A percentile compares a stretch with the other conserved stretches of the same genome.
phyloP scores from a whole-genome alignment of 2,888 invertebrate species.

The Cantharis flavilabris region DNA sequence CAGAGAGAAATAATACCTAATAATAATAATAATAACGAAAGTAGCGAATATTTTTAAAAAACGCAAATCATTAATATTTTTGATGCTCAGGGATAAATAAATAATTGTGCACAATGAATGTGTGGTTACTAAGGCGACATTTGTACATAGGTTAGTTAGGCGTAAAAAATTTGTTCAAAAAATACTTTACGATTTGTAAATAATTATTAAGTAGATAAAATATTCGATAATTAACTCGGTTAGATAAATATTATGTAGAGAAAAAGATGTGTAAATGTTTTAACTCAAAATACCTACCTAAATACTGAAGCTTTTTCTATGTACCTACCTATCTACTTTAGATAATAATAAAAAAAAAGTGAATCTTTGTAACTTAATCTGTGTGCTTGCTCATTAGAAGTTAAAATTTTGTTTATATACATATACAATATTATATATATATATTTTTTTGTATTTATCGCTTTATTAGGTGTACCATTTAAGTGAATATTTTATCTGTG shows the following conservation, averaged over 20 bases:
- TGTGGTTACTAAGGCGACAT: conserved; percentile 15
- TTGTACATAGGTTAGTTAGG: conserved; percentile 26
- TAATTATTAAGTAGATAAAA: not conserved
- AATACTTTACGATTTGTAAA: not conserved
- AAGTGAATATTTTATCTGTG: conserved; percentile 49
- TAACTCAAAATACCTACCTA: conserved; percentile 19
- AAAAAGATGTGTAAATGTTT: conserved; percentile 27
- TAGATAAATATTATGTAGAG: conserved; percentile 7
- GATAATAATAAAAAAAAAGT: conserved; percentile 6
- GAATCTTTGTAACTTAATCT: conserved; percentile 40
- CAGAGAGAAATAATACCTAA: conserved; percentile 8
- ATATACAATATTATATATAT: conserved; percentile 12
- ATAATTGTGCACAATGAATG: conserved; percentile 19
- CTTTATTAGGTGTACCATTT: conserved; percentile 25
- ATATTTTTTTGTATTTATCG: conserved; percentile 25
- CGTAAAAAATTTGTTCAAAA: conserved; percentile 13
- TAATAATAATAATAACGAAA: conserved; percentile 1
- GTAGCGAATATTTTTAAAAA: conserved; percentile 28
- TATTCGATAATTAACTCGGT: not conserved
- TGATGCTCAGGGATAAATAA: conserved; percentile 29
- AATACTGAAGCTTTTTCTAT: conserved; percentile 24
- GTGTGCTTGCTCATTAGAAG: conserved; percentile 44
- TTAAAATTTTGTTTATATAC: conserved; percentile 2
- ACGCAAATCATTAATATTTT: conserved; percentile 26
- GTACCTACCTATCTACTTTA: conserved; percentile 29